These are phyloP conservation scores for Phylloscopus trochiloides DNA, from an alignment of 2,113 vertebrate species.

Conservation along the genomic window DNA sequence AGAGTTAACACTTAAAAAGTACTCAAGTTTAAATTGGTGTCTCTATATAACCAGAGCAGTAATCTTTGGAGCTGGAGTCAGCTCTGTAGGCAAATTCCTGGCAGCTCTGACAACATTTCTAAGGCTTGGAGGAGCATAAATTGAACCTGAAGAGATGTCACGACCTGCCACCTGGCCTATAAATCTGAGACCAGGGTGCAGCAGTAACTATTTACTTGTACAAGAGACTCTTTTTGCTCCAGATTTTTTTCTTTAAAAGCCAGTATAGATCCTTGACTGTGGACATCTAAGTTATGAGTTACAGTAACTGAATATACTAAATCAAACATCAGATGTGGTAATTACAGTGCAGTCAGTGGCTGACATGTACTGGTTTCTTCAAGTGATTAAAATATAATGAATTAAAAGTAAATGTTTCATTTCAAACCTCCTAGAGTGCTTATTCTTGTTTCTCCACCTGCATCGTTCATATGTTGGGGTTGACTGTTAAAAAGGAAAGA, in stretches of 20 bases:
- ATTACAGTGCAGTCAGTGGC: background rate
- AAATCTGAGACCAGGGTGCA: background rate
- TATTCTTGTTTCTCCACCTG: background rate
- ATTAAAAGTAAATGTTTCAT: background rate
- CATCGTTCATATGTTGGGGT: background rate
- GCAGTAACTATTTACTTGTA: background rate
- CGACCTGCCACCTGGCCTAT: background rate
- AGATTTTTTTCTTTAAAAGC: background rate
- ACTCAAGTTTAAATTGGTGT: background rate
- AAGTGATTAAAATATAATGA: background rate
- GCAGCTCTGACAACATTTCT: background rate
- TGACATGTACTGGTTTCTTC: background rate
- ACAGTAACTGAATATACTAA: background rate
- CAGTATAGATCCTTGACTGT: background rate
- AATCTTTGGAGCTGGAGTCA: background rate
- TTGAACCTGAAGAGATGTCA: constrained; percentile 29
- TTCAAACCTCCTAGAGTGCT: background rate
- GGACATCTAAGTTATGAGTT: background rate
- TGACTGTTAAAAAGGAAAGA: background rate
- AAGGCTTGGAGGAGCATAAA: constrained; percentile 15
- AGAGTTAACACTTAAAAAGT: constrained; percentile 13
- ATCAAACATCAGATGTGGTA: background rate
- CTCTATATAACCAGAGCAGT: background rate
- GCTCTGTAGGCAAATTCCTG: constrained; percentile 39
- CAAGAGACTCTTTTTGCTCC: background rate